phyloP scores from a whole-genome alignment of 2,888 invertebrate species.

The Cantharis nigra region DNA sequence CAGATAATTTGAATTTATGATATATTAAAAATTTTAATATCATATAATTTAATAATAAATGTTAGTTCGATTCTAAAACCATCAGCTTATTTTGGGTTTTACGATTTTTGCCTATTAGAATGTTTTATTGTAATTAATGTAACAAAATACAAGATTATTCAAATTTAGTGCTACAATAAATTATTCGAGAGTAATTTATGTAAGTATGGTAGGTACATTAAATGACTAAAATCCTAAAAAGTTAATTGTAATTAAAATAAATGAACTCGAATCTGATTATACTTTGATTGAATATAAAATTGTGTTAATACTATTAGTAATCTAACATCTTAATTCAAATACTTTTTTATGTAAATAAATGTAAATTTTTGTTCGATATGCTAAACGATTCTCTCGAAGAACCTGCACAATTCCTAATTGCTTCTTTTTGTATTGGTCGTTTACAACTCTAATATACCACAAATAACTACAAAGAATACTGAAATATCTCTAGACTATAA shows the following conservation, averaged over 20 bases:
- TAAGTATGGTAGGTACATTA: slow-evolving; percentile 17
- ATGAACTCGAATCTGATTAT: slow-evolving; percentile 27
- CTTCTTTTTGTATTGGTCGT: slow-evolving; percentile 35
- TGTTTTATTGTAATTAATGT: background rate
- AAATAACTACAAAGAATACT: background rate
- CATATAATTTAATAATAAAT: background rate
- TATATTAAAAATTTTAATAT: background rate
- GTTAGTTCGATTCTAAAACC: background rate
- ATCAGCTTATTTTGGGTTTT: background rate
- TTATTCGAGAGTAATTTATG: slow-evolving; percentile 16
- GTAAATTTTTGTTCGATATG: slow-evolving; percentile 50
- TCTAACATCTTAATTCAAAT: slow-evolving; percentile 45
- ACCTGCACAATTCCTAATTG: slow-evolving; percentile 49
- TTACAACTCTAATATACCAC: background rate
- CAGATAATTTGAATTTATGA: background rate
- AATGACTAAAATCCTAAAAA: slow-evolving; percentile 28
- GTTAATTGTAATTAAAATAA: slow-evolving; percentile 32
- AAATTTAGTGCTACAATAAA: background rate
- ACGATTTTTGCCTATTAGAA: background rate
- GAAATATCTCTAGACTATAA: background rate
- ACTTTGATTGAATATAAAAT: slow-evolving; percentile 47
- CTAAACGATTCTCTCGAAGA: slow-evolving; percentile 42
- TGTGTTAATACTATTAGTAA: slow-evolving; percentile 37
- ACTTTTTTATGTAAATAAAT: slow-evolving; percentile 50
- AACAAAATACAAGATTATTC: background rate